Percentiles rank a stretch among this genome's conserved stretches.
phyloP scores from a whole-genome alignment of 2,113 vertebrate species.

The Cyprinodon brontotheroides region DNA sequence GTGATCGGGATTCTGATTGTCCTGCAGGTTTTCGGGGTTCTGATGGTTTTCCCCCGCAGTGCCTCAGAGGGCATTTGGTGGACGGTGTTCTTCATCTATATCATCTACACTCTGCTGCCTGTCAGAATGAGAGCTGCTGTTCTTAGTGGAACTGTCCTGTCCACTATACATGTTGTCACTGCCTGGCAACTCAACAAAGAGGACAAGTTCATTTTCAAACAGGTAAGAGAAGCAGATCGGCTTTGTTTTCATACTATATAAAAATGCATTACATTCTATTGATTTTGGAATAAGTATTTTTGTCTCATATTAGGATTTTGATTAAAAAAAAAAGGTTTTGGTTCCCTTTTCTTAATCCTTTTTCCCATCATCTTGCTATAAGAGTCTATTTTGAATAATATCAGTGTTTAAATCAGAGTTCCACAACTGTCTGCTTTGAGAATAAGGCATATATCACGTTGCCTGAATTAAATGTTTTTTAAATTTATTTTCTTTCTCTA shows the following conservation, averaged over 20 bases:
- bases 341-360: no score
- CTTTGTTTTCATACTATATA: neutral
- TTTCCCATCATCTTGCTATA: no score
- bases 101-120: slow-evolving; percentile 94
- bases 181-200: slow-evolving; percentile 86
- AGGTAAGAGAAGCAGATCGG: slow-evolving; percentile 78
- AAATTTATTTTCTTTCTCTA: no score
- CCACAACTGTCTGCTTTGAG: no score
- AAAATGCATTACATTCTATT: neutral
- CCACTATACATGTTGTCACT: slow-evolving; percentile 85
- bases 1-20: slow-evolving; percentile 88
- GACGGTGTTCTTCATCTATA: slow-evolving; percentile 96
- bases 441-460: no score
- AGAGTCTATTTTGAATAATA: no score
- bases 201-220: slow-evolving; percentile 87
- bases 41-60: slow-evolving; percentile 82
- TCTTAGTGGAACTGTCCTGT: slow-evolving; percentile 86
- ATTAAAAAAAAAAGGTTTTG: no score
- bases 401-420: no score
- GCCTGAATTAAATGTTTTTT: no score
- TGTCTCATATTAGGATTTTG: neutral
- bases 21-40: slow-evolving; percentile 85
- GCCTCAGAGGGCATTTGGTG: slow-evolving; percentile 93
- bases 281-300: neutral
- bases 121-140: slow-evolving; percentile 95